Percentiles rank a stretch among this genome's conserved stretches.
phyloP scores from a whole-genome alignment of 2,113 vertebrate species.

The Pituophis catenifer region DNA sequence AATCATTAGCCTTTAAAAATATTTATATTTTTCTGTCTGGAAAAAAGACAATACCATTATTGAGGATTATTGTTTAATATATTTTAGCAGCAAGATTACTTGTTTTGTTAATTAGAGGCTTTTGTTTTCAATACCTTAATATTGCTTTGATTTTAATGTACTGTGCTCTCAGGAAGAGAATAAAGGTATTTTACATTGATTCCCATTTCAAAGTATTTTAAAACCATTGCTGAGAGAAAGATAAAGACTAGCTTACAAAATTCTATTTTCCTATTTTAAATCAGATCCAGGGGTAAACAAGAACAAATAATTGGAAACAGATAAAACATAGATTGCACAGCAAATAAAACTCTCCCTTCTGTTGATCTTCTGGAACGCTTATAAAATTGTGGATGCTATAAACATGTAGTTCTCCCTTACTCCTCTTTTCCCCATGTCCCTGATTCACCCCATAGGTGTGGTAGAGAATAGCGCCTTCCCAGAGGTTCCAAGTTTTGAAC shows the following conservation, averaged over 20 bases:
- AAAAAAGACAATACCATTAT: too few relatives aligned
- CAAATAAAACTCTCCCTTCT: not conserved
- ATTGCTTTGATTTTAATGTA: not conserved
- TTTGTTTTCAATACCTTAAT: constrained; percentile 38
- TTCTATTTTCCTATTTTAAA: not conserved
- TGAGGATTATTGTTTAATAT: constrained; percentile 34
- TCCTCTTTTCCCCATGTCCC: not conserved
- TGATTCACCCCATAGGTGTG: not conserved
- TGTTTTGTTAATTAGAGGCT: constrained; percentile 44
- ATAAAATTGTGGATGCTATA: not conserved
- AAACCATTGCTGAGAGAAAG: too few relatives aligned
- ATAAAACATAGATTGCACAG: not conserved
- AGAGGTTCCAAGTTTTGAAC: not conserved
- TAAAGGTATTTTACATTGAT: not conserved
- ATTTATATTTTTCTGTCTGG: too few relatives aligned
- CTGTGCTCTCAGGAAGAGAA: not conserved
- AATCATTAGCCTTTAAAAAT: too few relatives aligned
- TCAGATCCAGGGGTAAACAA: not conserved
- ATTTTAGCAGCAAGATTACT: constrained; percentile 36
- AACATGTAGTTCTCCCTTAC: not conserved
- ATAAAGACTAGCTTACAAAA: not conserved
- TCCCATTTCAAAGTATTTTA: not conserved
- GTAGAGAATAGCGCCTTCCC: not conserved
- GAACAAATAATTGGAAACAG: not conserved
- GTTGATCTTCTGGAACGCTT: not conserved